A percentile compares a stretch with the other conserved stretches of the same genome.
These are phyloP conservation scores for Coenobita brevimanus DNA, from an alignment of 1,140 invertebrate genomes.

Conservation along the genomic window DNA sequence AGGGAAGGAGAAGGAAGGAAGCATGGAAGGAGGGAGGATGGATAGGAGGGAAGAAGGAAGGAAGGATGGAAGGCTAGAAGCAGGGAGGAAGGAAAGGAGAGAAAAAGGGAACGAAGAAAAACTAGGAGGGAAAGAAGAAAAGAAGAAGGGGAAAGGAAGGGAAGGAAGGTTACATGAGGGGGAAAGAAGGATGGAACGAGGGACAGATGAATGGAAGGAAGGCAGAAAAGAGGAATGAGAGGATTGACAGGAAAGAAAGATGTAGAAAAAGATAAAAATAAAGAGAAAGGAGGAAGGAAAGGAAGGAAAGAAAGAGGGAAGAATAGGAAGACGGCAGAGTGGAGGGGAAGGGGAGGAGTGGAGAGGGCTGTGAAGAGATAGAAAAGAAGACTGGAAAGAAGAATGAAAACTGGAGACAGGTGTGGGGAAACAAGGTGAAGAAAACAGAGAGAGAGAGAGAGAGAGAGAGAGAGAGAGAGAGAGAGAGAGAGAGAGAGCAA, in stretches of 20 bases:
- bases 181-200: too few relatives aligned
- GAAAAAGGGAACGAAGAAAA: neutral
- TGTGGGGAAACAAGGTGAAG: neutral
- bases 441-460: conserved; percentile 20
- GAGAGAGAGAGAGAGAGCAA: neutral
- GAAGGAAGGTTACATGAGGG: too few relatives aligned
- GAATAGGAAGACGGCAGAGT: too few relatives aligned
- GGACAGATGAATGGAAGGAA: too few relatives aligned
- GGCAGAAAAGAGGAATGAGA: too few relatives aligned
- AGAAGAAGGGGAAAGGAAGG: neutral
- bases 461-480: neutral
- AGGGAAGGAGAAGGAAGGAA: neutral
- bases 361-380: neutral
- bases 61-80: neutral
- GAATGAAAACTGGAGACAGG: neutral
- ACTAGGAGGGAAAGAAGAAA: neutral
- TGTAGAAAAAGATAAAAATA: too few relatives aligned
- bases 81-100: neutral
- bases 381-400: neutral
- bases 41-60: neutral
- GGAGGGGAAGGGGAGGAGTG: too few relatives aligned
- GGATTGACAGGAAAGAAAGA: too few relatives aligned
- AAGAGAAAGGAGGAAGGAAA: too few relatives aligned
- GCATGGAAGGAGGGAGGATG: neutral
- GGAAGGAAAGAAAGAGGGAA: too few relatives aligned